Base-by-base conservation (phyloP, 2,797 vertebrate species). In the Furcifer pardalis region DNA sequence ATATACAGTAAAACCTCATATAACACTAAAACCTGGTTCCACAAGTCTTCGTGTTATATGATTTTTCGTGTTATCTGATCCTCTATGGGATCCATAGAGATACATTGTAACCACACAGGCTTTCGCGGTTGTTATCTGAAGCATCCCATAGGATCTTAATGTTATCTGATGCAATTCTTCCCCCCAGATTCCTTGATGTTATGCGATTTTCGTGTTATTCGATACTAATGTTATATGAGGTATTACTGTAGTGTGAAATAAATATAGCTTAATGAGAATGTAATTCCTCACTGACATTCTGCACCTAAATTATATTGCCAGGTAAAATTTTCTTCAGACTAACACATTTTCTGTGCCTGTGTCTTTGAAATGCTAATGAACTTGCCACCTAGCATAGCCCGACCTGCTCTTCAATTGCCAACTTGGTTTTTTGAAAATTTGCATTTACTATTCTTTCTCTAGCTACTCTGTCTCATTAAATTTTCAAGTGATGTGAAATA, bases 301-400 rank as follows among this genome's bases (percentile, higher is more conserved):
- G 35, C 44, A 69, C 37, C 37, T 69, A 66, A n/a, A 77, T 3
- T 60, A 9, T 32, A 69, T 77, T 12, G 77, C 35, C 65, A 42
- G 59, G 37, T 84, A 35, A 84, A 71, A 62, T 72, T 78, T 77
- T 21, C 83, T 52, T 77, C 40, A 30, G 27, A 77, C 37, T 44
- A 84, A 84, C 78, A 62, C 21, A 65, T 37, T 72, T 46, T 35
- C n/a, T 62, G 4, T 60, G 4, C 52, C 40, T 60, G 15, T 78
- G 15, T 37, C 78, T 75, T 75, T 85, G 79, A 80, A 85, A 85
- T 85, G 60, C 46, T 75, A 85, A 85, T 80, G n/a, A 75, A 80
- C 19, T 75, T 80, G 59, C 35, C 62, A 79, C 35, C 83, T 85
- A 85, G 35, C 37, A 27, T 56, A 80, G 62, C 77, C 52, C 81